Conservation (phyloP, 2,797 vertebrate species). For the Stomatorhinus walkeri region DNA sequence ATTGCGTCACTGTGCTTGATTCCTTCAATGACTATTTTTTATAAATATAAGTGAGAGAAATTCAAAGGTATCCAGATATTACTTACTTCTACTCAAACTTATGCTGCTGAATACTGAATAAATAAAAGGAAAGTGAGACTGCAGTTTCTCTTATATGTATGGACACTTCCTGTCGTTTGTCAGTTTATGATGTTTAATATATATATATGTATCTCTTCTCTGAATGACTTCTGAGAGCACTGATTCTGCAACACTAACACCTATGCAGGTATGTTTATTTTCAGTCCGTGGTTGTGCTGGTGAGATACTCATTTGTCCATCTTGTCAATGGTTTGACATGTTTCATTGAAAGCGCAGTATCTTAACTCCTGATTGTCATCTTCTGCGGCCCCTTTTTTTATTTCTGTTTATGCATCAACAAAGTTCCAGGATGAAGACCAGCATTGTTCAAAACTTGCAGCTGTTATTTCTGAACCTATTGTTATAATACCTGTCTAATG, state of each 20-base stretch:
- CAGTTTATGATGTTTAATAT: background rate
- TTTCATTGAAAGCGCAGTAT: background rate
- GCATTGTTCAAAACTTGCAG: background rate
- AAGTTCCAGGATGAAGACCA: background rate
- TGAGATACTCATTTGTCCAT: background rate
- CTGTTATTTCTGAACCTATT: background rate
- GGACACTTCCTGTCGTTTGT: background rate
- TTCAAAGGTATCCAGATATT: background rate
- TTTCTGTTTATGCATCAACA: background rate
- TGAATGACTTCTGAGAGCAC: background rate
- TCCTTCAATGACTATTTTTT: background rate
- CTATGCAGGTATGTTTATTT: background rate
- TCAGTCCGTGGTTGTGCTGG: background rate
- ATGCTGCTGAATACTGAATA: background rate
- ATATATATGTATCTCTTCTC: background rate
- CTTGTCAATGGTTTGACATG: background rate
- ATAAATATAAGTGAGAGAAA: background rate
- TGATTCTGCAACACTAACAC: background rate
- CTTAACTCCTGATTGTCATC: background rate
- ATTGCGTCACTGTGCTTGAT: background rate
- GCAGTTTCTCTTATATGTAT: background rate
- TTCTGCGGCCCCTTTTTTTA: background rate
- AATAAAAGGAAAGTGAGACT: background rate
- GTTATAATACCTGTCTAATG: background rate
- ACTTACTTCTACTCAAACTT: background rate